Percentiles rank a stretch among this genome's conserved stretches.
Evolutionary conservation across 2,113 vertebrate species (phyloP).

Genomic region (Carassius carassius): DNA sequence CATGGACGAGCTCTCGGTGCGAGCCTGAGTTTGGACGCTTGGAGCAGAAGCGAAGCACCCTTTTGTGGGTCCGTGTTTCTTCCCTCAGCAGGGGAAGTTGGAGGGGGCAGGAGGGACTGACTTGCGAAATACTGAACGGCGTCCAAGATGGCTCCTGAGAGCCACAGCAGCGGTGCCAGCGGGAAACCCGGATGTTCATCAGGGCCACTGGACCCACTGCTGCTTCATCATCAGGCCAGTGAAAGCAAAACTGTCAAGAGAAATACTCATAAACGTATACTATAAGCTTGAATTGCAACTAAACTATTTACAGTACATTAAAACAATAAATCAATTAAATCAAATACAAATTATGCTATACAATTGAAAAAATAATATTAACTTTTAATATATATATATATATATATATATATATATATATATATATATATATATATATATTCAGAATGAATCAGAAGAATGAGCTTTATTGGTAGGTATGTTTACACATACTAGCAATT

Average conservation of each 20-base stretch:
- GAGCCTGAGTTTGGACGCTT: neutral
- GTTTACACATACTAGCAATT: too few relatives aligned
- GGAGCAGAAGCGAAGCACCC: slow-evolving; percentile 8
- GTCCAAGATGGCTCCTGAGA: slow-evolving; percentile 85
- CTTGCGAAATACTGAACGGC: slow-evolving; percentile 74
- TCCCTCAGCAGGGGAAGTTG: slow-evolving; percentile 55
- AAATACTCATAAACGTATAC: too few relatives aligned
- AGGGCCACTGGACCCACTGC: slow-evolving; percentile 62
- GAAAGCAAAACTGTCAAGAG: neutral
- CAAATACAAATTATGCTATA: too few relatives aligned
- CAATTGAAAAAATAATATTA: too few relatives aligned
- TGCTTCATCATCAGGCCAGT: neutral
- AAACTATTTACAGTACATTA: too few relatives aligned
- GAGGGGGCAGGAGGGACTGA: slow-evolving; percentile 66
- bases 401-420: too few relatives aligned
- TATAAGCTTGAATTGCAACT: too few relatives aligned
- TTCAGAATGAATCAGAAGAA: too few relatives aligned
- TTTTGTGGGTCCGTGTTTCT: neutral
- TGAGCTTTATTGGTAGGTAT: too few relatives aligned
- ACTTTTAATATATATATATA: too few relatives aligned
- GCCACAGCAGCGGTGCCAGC: slow-evolving; percentile 74
- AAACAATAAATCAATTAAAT: too few relatives aligned
- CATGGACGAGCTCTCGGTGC: neutral
- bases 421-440: too few relatives aligned
- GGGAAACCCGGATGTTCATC: slow-evolving; percentile 93